Base-by-base conservation (phyloP, 2,797 vertebrate species). In the Sciurus vulgaris region DNA sequence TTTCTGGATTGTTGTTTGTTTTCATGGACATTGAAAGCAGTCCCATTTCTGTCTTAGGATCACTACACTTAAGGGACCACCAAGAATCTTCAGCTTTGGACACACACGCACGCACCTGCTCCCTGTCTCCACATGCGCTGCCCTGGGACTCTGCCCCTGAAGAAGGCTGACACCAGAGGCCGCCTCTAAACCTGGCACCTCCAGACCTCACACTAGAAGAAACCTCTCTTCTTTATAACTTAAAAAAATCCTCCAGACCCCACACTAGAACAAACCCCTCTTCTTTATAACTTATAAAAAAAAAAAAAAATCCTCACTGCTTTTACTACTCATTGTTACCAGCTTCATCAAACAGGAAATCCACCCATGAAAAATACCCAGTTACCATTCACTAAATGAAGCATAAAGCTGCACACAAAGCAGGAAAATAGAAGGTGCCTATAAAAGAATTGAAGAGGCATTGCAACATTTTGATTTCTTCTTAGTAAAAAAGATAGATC, bases 341-440 rank as follows among this genome's bases (percentile, higher is more conserved):
- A 88, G 82, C 93, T 72, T 73, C 82, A 56, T 17, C 70, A 91
- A 88, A 92, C 35, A 95, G 76, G 24, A 94, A 56, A 97, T 54
- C 2, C 70, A 67, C 30, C 65, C 81, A 73, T 4, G 86, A 76
- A 35, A 96, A 96, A 97, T 51, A 18, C 7, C 33, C 8, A 24
- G 7, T 78, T 95, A 61, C 94, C 85, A 92, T 8, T 74, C 51
- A 89, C 1, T 82, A 86, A 84, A 26, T 73, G 56, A 86, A 95
- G 26, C 15, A 93, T 4, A 51, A 14, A 89, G 67, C 24, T 83
- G 11, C 47, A 35, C 1, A 79, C 22, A 63, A 33, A 38, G 15
- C 28, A 26, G 33, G 38, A 69, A 85, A 85, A 63, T 5, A 67
- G 38, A 89, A 56, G 11, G 28, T n/a, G 89, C 54, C 51, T n/a